phyloP scores from a whole-genome alignment of 2,113 vertebrate genomes.

The Chauna torquata region DNA sequence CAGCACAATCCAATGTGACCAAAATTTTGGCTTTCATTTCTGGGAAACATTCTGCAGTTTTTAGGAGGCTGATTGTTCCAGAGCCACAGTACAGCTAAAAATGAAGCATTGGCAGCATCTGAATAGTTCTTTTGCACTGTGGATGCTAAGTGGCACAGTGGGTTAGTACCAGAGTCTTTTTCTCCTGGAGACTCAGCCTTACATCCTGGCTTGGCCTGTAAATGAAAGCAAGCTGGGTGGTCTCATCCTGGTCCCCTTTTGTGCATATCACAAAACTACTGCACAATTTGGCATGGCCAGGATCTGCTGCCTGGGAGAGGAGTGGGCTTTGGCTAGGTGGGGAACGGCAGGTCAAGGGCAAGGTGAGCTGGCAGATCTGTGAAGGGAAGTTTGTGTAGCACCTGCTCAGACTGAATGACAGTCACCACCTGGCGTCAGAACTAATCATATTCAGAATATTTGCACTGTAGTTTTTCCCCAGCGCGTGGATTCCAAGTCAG shows the following conservation, averaged over 20 bases:
- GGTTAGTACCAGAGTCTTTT: slow-evolving; percentile 54
- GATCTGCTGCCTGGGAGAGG: slow-evolving; percentile 34
- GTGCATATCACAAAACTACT: slow-evolving; percentile 63
- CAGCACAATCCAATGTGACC: slow-evolving; percentile 20
- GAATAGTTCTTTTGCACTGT: slow-evolving; percentile 47
- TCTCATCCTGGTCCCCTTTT: slow-evolving; percentile 59
- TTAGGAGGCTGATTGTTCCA: slow-evolving; percentile 21
- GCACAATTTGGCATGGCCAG: slow-evolving; percentile 26
- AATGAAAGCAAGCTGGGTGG: slow-evolving; percentile 76
- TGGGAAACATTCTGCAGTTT: slow-evolving; percentile 20
- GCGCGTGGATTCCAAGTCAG: background rate
- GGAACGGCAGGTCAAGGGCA: background rate
- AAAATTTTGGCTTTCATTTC: background rate
- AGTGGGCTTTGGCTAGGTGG: background rate
- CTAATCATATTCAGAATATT: background rate
- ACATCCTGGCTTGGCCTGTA: slow-evolving; percentile 40
- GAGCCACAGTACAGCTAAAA: background rate
- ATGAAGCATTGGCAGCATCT: slow-evolving; percentile 11
- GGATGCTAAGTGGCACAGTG: slow-evolving; percentile 63
- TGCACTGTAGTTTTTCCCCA: background rate
- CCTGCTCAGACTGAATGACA: background rate
- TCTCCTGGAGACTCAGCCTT: slow-evolving; percentile 23
- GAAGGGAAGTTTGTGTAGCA: background rate
- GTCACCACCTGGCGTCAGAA: background rate
- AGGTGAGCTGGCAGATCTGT: background rate